Percentiles rank a stretch among this genome's conserved stretches.
Conservation (phyloP, 2,113 vertebrate species). For the Neogale vison region DNA sequence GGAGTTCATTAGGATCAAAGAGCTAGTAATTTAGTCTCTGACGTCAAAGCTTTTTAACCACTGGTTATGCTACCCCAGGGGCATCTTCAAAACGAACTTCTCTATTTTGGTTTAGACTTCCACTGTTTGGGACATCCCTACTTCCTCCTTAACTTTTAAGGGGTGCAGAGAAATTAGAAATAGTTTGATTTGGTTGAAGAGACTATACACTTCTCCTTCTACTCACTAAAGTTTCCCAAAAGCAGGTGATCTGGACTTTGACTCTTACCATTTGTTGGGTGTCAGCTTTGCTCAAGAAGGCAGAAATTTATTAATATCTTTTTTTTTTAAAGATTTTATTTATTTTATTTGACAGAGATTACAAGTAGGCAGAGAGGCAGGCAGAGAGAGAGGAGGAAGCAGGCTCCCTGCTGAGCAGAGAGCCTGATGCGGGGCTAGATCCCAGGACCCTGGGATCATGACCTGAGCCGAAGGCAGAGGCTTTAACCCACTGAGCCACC, state of each 20-base stretch:
- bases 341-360: no score
- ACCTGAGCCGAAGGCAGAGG: no score
- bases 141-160: conserved; percentile 30
- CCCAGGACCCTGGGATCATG: no score
- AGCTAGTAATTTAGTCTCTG: background rate
- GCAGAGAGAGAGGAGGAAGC: no score
- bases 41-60: background rate
- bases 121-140: background rate
- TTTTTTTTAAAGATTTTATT: no score
- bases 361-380: no score
- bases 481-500: no score
- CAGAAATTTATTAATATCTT: conserved; percentile 1
- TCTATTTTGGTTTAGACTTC: conserved; percentile 17
- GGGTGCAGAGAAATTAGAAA: conserved; percentile 14
- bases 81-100: conserved; percentile 1
- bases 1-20: background rate
- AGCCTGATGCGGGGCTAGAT: no score
- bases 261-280: background rate
- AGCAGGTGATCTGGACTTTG: background rate
- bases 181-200: background rate
- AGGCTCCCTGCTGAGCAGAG: no score
- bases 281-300: background rate
- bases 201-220: background rate
- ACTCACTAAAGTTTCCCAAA: background rate
- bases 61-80: background rate